Evolutionary conservation across 2,113 vertebrate genomes (phyloP).

Genomic region (Sinocyclocheilus anophthalmus): DNA sequence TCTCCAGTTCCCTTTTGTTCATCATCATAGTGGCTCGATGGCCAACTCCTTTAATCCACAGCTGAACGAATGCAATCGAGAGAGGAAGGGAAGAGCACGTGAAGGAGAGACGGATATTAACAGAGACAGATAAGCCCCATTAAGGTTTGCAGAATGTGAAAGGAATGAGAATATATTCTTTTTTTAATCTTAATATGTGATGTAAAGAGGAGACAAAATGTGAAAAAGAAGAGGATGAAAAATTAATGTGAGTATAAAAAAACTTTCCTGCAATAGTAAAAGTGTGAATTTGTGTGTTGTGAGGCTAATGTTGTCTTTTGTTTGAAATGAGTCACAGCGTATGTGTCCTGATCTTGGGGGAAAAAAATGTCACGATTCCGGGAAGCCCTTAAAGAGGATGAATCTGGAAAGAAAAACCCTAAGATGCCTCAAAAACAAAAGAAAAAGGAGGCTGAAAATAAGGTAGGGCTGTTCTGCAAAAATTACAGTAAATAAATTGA

Average conservation of each 20-base stretch:
- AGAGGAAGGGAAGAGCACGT: constrained; percentile 26
- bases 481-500: neutral
- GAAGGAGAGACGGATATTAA: neutral
- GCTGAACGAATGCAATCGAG: constrained; percentile 37
- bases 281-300: neutral
- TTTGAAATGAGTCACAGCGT: neutral
- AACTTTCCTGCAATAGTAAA: neutral
- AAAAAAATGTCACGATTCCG: constrained; percentile 42
- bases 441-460: constrained; percentile 36
- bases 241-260: neutral
- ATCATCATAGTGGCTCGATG: constrained; percentile 35
- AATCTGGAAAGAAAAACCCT: constrained; percentile 24
- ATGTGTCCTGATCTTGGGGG: neutral
- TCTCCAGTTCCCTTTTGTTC: constrained; percentile 74
- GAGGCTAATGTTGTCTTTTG: neutral
- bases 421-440: constrained; percentile 39
- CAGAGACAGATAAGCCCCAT: neutral
- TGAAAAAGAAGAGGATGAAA: neutral
- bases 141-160: constrained; percentile 13
- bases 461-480: neutral
- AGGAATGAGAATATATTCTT: neutral
- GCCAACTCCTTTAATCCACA: constrained; percentile 41
- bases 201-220: neutral
- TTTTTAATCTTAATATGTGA: neutral
- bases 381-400: constrained; percentile 17